phyloP scores from a whole-genome alignment of 2,113 vertebrate genomes.

The Bufo gargarizans region DNA sequence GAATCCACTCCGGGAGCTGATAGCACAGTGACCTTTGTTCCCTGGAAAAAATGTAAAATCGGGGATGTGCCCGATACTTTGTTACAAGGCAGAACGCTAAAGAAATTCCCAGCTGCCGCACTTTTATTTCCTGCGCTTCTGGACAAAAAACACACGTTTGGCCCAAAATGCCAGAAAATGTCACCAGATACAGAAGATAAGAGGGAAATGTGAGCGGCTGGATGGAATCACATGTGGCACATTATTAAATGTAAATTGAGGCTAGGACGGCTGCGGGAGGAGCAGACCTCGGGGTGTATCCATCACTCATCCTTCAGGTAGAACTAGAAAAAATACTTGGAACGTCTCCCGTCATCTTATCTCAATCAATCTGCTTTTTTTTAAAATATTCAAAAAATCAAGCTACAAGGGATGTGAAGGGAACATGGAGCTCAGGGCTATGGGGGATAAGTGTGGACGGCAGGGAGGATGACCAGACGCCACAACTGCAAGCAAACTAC shows the following conservation, averaged over 20 bases:
- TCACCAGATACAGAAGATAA: background rate
- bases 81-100: background rate
- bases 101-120: background rate
- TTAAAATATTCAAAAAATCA: too few species aligned
- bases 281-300: background rate
- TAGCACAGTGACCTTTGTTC: constrained; percentile 26
- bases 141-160: background rate
- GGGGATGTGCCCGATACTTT: background rate
- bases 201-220: background rate
- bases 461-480: background rate
- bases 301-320: background rate
- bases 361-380: too few species aligned
- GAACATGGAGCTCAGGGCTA: background rate
- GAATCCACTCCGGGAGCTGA: background rate
- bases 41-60: constrained; percentile 9
- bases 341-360: background rate
- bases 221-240: background rate
- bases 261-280: background rate
- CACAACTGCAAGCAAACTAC: background rate
- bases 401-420: background rate
- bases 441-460: background rate
- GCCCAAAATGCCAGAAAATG: constrained; percentile 29
- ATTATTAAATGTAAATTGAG: background rate
- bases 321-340: background rate
- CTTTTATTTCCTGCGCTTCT: background rate